These are phyloP conservation scores for Araneus ventricosus DNA, from an alignment of 1,140 invertebrate species.

Conservation along the genomic window DNA sequence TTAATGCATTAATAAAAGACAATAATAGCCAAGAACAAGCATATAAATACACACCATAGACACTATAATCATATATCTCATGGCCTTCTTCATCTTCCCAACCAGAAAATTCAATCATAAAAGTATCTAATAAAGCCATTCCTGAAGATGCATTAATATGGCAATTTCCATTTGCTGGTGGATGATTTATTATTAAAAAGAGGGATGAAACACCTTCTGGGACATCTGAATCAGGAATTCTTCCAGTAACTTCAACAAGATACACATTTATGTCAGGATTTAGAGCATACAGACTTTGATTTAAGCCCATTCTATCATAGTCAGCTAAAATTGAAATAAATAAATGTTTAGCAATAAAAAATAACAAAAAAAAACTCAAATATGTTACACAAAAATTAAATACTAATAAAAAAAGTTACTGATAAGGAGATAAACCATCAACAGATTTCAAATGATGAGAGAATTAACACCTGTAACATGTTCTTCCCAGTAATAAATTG, in stretches of 20 bases:
- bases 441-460: background rate
- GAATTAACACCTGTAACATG: slow-evolving; percentile 36
- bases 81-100: slow-evolving; percentile 67
- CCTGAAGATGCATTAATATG: slow-evolving; percentile 28
- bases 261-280: slow-evolving; percentile 43
- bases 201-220: slow-evolving; percentile 49
- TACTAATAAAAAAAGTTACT: no score
- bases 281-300: slow-evolving; percentile 54
- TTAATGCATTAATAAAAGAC: background rate
- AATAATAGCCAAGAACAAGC: no score
- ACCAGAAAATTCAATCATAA: slow-evolving; percentile 34
- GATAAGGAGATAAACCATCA: no score
- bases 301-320: slow-evolving; percentile 55
- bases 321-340: slow-evolving; percentile 41
- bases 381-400: background rate
- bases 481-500: slow-evolving; percentile 36
- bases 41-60: slow-evolving; percentile 49
- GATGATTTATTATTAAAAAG: slow-evolving; percentile 52
- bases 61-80: slow-evolving; percentile 62
- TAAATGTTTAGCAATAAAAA: background rate
- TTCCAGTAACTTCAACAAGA: slow-evolving; percentile 28
- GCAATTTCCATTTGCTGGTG: slow-evolving; percentile 65
- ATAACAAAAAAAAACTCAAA: background rate
- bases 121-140: slow-evolving; percentile 56
- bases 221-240: background rate